Conservation (phyloP, 1,140 invertebrate species). For the Aphelinus atriplicis region DNA sequence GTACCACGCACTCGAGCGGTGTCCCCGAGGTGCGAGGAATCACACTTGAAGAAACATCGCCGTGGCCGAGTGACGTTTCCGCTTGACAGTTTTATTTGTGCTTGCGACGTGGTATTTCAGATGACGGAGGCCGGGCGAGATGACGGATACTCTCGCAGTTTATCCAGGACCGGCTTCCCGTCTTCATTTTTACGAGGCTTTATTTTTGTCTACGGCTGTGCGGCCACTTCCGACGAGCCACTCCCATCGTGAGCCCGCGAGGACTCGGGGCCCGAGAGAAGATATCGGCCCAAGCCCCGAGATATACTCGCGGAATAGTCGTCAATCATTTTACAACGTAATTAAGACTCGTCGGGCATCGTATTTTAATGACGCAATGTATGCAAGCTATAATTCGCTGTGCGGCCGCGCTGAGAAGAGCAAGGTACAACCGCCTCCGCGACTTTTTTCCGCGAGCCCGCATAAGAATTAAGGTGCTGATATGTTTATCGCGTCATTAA, state of each 20-base stretch:
- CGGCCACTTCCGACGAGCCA: slow-evolving; percentile 24
- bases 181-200: slow-evolving; percentile 1
- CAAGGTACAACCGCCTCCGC: not conserved
- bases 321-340: slow-evolving; percentile 42
- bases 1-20: too few relatives aligned
- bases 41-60: slow-evolving; percentile 9
- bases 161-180: not conserved
- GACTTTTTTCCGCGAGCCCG: not conserved
- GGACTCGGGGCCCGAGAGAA: slow-evolving; percentile 21
- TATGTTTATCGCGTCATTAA: slow-evolving; percentile 40
- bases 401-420: not conserved
- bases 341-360: slow-evolving; percentile 36
- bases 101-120: slow-evolving; percentile 17
- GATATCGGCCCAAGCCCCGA: not conserved
- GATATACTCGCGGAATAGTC: slow-evolving; percentile 36
- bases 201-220: slow-evolving; percentile 34
- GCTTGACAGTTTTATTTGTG: not conserved
- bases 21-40: not conserved
- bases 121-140: not conserved
- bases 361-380: slow-evolving; percentile 35
- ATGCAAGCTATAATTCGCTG: slow-evolving; percentile 28
- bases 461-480: slow-evolving; percentile 24
- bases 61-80: not conserved
- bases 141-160: not conserved
- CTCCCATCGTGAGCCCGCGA: not conserved